Percentiles rank a stretch among this genome's conserved stretches.
Evolutionary conservation across 2,113 vertebrate genomes (phyloP).

Genomic region (Gambusia affinis): DNA sequence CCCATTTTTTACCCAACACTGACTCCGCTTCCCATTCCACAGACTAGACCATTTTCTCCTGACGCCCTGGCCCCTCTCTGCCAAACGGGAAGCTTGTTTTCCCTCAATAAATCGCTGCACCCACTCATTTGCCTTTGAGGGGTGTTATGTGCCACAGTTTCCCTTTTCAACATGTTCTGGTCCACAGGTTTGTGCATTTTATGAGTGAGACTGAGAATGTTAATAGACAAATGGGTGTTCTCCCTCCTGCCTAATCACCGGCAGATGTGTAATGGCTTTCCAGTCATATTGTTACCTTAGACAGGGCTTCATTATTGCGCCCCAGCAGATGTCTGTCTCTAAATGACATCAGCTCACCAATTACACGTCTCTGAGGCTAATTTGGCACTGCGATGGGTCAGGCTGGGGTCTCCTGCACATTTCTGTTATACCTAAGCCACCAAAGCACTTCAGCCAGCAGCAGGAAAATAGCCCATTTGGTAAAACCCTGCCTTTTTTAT

Average conservation of each 20-base stretch:
- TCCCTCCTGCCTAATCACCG: conserved; percentile 57
- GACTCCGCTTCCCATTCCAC: conserved; percentile 33
- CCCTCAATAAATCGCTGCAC: conserved; percentile 54
- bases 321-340: conserved; percentile 71
- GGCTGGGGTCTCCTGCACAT: conserved; percentile 56
- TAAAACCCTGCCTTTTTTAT: conserved; percentile 50
- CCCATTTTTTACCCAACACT: conserved; percentile 59
- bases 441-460: conserved; percentile 50
- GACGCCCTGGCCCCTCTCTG: conserved; percentile 31
- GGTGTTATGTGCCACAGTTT: conserved; percentile 37
- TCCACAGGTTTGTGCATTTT: conserved; percentile 47
- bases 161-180: conserved; percentile 30
- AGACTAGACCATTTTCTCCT: conserved; percentile 66
- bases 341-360: conserved; percentile 75
- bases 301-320: conserved; percentile 67
- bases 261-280: conserved; percentile 71
- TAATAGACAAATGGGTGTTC: conserved; percentile 41
- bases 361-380: conserved; percentile 73
- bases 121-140: conserved; percentile 50
- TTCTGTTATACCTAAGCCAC: conserved; percentile 54
- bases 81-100: conserved; percentile 65
- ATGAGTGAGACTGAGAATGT: conserved; percentile 30
- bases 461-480: conserved; percentile 63
- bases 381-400: conserved; percentile 67
- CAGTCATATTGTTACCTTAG: conserved; percentile 73